Evolutionary conservation across 1,140 invertebrate species (phyloP).

Genomic region (Drosophila hydei): DNA sequence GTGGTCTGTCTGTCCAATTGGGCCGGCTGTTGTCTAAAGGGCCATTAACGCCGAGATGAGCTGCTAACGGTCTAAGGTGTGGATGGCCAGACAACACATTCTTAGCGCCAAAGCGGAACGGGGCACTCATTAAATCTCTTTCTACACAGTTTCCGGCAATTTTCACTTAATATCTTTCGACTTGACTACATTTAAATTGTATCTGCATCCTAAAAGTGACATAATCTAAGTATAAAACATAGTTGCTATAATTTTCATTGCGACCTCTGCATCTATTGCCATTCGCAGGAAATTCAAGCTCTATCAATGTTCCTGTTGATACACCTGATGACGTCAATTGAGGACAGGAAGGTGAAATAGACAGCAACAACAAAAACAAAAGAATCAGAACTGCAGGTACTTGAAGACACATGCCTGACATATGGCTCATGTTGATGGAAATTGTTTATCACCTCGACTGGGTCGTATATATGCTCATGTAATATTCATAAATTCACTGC

Average conservation of each 20-base stretch:
- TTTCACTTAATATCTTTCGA: not conserved
- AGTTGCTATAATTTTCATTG: no score
- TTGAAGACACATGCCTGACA: constrained; percentile 41
- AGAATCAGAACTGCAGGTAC: constrained; percentile 10
- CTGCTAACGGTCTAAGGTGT: constrained; percentile 20
- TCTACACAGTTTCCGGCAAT: not conserved
- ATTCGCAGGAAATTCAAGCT: not conserved
- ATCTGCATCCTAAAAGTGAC: no score
- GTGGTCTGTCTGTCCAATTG: constrained; percentile 34
- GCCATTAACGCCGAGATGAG: constrained; percentile 34
- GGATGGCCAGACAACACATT: not conserved
- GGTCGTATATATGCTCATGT: constrained; percentile 46
- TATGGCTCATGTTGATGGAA: constrained; percentile 60
- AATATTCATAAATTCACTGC: constrained; percentile 63
- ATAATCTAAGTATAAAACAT: not conserved
- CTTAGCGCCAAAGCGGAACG: not conserved
- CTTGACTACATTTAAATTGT: no score
- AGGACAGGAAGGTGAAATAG: not conserved
- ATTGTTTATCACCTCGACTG: constrained; percentile 62
- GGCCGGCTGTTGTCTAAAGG: constrained; percentile 19
- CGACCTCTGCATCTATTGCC: not conserved
- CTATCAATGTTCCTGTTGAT: not conserved
- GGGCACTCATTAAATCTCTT: constrained; percentile 1
- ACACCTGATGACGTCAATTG: constrained; percentile 34
- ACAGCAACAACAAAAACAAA: not conserved